phyloP scores from a whole-genome alignment of 2,888 invertebrate species.

The Apotomis turbidana region DNA sequence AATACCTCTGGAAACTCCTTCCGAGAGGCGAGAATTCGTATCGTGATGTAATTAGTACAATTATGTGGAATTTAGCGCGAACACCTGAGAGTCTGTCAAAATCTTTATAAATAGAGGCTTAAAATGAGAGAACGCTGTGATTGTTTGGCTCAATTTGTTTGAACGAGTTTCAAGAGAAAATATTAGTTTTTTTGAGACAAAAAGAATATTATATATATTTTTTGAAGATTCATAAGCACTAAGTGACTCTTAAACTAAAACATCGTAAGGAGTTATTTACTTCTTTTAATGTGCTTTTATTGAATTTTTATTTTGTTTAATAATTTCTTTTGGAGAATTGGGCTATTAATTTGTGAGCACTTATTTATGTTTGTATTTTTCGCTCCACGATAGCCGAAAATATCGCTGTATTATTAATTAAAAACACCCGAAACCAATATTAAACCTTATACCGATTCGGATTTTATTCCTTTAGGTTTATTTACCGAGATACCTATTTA shows the following conservation, averaged over 20 bases:
- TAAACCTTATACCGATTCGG: background rate
- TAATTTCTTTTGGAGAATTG: too few relatives aligned
- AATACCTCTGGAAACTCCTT: background rate
- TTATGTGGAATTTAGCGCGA: slow-evolving; percentile 9
- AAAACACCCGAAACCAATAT: background rate
- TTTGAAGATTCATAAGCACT: too few relatives aligned
- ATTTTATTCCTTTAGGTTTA: background rate
- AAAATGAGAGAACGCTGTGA: slow-evolving; percentile 2
- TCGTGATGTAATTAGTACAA: slow-evolving; percentile 11
- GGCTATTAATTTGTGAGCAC: too few relatives aligned
- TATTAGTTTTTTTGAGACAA: too few relatives aligned
- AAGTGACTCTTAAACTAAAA: too few relatives aligned
- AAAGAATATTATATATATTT: too few relatives aligned
- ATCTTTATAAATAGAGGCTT: slow-evolving; percentile 25
- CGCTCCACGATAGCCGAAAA: background rate
- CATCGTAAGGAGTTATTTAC: too few relatives aligned
- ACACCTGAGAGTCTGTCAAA: slow-evolving; percentile 13
- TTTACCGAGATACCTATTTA: slow-evolving; percentile 2
- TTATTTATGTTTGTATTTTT: background rate
- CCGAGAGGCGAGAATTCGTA: background rate
- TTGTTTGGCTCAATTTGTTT: slow-evolving; percentile 1
- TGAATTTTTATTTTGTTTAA: too few relatives aligned
- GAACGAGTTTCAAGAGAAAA: background rate
- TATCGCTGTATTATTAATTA: background rate
- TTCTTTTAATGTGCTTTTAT: too few relatives aligned